Evolutionary conservation across 2,113 vertebrate species (phyloP).

Genomic region (Chlamydotis undulata): DNA sequence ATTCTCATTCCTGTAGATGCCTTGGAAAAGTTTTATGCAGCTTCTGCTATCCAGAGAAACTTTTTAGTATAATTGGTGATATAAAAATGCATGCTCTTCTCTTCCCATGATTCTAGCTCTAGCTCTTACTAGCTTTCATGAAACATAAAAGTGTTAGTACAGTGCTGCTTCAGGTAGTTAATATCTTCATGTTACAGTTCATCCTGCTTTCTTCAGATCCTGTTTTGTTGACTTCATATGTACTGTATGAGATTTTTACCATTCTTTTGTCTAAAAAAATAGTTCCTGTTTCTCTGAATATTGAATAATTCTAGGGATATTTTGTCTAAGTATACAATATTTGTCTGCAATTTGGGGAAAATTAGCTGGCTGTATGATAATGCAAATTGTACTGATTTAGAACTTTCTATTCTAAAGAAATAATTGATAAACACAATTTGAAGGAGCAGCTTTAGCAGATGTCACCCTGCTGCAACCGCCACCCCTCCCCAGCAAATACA

Average conservation of each 20-base stretch:
- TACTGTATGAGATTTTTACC: background rate
- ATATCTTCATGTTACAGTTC: background rate
- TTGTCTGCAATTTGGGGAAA: background rate
- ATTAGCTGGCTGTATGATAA: background rate
- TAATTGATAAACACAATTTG: background rate
- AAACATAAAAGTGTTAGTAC: background rate
- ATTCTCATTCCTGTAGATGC: background rate
- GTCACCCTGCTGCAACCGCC: background rate
- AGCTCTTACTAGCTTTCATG: background rate
- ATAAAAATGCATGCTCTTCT: background rate
- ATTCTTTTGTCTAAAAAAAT: background rate
- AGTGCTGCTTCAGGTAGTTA: background rate
- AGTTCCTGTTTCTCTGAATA: background rate
- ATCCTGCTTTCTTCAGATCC: background rate
- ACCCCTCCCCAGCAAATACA: background rate
- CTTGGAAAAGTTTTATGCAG: background rate
- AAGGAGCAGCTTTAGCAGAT: background rate
- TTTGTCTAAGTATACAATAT: background rate
- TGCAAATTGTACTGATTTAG: background rate
- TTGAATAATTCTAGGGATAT: background rate
- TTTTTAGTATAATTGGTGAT: background rate
- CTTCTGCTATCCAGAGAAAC: background rate
- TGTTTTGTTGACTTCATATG: background rate
- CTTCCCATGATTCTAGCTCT: background rate
- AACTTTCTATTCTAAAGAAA: background rate